Conservation (phyloP, 2,113 vertebrate genomes). For the Lophura nycthemera region DNA sequence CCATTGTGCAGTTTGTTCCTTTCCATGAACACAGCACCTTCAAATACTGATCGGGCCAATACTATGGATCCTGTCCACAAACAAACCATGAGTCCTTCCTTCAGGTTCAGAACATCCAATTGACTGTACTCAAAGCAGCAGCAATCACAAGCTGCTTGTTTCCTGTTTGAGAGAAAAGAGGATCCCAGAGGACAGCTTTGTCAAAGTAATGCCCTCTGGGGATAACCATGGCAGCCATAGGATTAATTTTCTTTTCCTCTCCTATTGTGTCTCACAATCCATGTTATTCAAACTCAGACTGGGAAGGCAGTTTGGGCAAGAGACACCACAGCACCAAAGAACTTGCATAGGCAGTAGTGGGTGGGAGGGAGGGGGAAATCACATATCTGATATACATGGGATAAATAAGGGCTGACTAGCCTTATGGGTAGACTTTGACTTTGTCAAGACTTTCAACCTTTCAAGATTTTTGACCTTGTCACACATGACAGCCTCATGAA, state of each 20-base stretch:
- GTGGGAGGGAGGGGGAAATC: rapidly evolving
- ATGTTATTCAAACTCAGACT: neutral
- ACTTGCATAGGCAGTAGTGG: neutral
- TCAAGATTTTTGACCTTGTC: neutral
- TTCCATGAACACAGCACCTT: neutral
- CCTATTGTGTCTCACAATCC: neutral
- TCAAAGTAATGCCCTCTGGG: neutral
- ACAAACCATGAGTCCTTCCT: neutral
- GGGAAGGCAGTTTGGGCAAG: neutral
- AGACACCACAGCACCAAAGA: neutral
- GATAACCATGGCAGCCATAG: neutral
- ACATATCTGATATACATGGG: neutral
- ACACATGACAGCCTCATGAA: rapidly evolving
- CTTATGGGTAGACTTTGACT: neutral
- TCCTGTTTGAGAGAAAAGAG: neutral
- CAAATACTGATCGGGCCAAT: neutral
- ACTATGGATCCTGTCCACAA: neutral
- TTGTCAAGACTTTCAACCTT: neutral
- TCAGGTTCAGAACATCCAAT: neutral
- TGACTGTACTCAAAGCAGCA: neutral
- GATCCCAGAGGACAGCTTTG: neutral
- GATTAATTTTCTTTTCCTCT: neutral
- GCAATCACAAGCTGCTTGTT: neutral
- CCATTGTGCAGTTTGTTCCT: neutral
- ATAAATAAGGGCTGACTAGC: neutral